Evolutionary conservation across 2,113 vertebrate genomes (phyloP), one percentile per base, ranked within the genome.

Genomic region (Burhinus oedicnemus): DNA sequence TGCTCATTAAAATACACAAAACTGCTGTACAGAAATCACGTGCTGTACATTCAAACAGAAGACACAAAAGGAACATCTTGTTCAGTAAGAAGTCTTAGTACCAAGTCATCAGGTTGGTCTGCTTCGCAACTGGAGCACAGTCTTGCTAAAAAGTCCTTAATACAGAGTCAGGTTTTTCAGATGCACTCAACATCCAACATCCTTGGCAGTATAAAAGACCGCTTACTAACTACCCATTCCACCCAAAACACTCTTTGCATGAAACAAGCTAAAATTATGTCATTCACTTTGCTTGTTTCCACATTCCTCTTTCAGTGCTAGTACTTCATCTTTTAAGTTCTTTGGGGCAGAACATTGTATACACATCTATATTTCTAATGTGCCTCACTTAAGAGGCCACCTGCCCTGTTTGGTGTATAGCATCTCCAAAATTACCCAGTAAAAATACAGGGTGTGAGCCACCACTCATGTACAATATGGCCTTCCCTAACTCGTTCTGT

Each of bases 361-460:
- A n/a, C 26, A 62, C 34, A 11, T 15, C 42, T 54, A 2, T 62
- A 76, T 71, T 66, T 91, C 26, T 16, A 45, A 32, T 1, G 2
- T 12, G 15, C 15, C 3, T 1, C 62, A 26, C 52, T 36, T 38
- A 40, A 54, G 72, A 68, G 18, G 23, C 34, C 44, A 62, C 62
- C 30, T 71, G 36, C 45, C 45, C 72, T 20, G 7, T 57, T 83
- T 38, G 61, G 22, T 30, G 32, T 40, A 16, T 2, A 68, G 22
- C 12, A 42, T 32, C 60, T 61, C 65, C 40, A 87, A 70, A 79
- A 83, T 51, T 11, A 29, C 15, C 30, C 44, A 42, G 49, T 9
- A n/a, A 65, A 47, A 55, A 17, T 3, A n/a, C 1, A 3, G 29
- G 0, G 1, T 42, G 26, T 26, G 30, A 58, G 64, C 36, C 42